Conservation (phyloP, 2,888 invertebrate genomes). For the Augochlorella aurata region DNA sequence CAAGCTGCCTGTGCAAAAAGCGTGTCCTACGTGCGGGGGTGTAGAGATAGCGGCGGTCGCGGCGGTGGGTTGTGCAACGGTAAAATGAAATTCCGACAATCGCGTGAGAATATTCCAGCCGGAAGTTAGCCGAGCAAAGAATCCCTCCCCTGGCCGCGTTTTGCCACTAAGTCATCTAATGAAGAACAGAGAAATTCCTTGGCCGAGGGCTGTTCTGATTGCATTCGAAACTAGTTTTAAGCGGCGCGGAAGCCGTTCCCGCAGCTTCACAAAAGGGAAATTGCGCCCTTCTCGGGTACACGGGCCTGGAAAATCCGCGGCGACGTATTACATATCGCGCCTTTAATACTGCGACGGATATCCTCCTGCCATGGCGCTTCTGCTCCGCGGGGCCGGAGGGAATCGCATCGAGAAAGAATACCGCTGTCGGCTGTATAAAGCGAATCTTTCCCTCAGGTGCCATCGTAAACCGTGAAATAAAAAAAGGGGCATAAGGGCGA, state of each 20-base stretch:
- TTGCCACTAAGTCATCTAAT: slow-evolving; percentile 25
- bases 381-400: neutral
- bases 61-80: no score
- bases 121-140: slow-evolving; percentile 23
- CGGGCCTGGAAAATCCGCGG: slow-evolving; percentile 25
- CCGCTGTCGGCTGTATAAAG: slow-evolving; percentile 1
- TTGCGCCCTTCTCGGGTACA: slow-evolving; percentile 20
- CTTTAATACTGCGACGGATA: slow-evolving; percentile 17
- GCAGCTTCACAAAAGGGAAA: slow-evolving; percentile 19
- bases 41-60: neutral
- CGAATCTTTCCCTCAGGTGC: neutral
- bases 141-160: neutral
- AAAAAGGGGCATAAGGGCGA: neutral
- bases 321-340: slow-evolving; percentile 24
- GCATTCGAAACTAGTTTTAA: slow-evolving; percentile 41
- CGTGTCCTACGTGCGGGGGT: neutral
- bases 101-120: slow-evolving; percentile 21
- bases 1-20: neutral
- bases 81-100: slow-evolving; percentile 30
- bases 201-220: slow-evolving; percentile 20
- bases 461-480: neutral
- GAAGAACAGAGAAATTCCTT: slow-evolving; percentile 27
- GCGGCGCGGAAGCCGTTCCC: neutral
- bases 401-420: slow-evolving; percentile 11
- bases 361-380: neutral